Evolutionary conservation across 1,140 invertebrate genomes (phyloP).

Genomic region (Drosophila auraria): DNA sequence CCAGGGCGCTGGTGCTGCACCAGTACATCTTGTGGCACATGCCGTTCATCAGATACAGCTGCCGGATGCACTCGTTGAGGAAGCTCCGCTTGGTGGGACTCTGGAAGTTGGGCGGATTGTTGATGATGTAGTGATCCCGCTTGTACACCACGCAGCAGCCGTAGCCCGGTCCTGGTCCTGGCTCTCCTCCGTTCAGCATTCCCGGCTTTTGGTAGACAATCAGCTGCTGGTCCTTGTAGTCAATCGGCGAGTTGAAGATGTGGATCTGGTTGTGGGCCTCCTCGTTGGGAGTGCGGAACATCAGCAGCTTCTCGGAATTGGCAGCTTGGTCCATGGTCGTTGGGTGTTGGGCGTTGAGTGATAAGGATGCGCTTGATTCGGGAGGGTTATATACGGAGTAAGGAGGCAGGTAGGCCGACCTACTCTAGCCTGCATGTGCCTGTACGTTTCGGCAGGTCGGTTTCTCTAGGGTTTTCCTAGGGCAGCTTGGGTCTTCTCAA

Average conservation of each 20-base stretch:
- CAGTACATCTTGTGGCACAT: constrained; percentile 48
- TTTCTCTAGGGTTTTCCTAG: not conserved
- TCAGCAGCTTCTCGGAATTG: constrained; percentile 35
- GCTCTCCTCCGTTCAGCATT: constrained; percentile 2
- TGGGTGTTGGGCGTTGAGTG: constrained; percentile 21
- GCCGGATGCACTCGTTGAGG: constrained; percentile 72
- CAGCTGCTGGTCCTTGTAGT: constrained; percentile 56
- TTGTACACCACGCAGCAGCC: constrained; percentile 70
- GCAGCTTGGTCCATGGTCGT: constrained; percentile 42
- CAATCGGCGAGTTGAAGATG: constrained; percentile 63
- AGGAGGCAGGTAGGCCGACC: constrained; percentile 16
- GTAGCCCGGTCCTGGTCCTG: constrained; percentile 13
- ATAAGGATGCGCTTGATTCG: constrained; percentile 11
- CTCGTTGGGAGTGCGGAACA: constrained; percentile 49
- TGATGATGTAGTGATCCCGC: constrained; percentile 63
- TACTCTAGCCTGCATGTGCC: not conserved
- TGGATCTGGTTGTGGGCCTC: constrained; percentile 41
- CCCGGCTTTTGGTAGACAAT: constrained; percentile 52
- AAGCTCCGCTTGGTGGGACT: constrained; percentile 60
- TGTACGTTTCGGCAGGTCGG: not conserved
- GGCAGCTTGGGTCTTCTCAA: not conserved
- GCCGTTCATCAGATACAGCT: constrained; percentile 65
- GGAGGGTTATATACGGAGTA: constrained; percentile 34
- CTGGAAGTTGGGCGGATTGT: constrained; percentile 61
- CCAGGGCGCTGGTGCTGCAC: constrained; percentile 19